Conservation (phyloP, 2,888 invertebrate genomes). For the Caenorhabditis angaria region DNA sequence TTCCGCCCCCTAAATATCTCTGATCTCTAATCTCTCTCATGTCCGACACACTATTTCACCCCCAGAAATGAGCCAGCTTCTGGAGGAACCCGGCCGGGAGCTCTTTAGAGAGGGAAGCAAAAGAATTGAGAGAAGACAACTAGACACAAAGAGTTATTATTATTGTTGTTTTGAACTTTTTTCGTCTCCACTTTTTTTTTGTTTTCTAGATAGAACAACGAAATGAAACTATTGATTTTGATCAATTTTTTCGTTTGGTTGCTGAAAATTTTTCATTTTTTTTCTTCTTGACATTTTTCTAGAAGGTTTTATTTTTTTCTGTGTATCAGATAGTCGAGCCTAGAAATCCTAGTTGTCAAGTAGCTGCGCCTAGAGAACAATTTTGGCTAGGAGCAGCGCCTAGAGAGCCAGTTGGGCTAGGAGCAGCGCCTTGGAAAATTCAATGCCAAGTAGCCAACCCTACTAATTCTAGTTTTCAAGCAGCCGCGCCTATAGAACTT, state of each 20-base stretch:
- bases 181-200: no score
- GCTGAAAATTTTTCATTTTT: not conserved
- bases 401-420: no score
- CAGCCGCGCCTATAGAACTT: no score
- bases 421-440: no score
- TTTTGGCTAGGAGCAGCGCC: no score
- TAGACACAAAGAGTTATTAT: not conserved
- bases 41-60: not conserved
- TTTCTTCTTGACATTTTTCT: no score
- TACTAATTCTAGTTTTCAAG: no score
- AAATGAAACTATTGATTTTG: not conserved
- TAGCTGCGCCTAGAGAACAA: no score
- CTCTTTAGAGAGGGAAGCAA: not conserved
- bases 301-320: no score
- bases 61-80: not conserved
- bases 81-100: not conserved
- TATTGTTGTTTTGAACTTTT: conserved; percentile 2
- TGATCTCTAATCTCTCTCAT: conserved; percentile 6
- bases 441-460: no score
- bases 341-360: no score
- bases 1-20: not conserved
- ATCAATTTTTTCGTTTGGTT: not conserved
- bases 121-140: not conserved
- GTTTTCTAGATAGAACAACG: not conserved
- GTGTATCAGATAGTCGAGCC: no score